Evolutionary conservation across 92 coral and sea anemone genomes (phyloP).

Genomic region (Zoanthus sansibaricus): DNA sequence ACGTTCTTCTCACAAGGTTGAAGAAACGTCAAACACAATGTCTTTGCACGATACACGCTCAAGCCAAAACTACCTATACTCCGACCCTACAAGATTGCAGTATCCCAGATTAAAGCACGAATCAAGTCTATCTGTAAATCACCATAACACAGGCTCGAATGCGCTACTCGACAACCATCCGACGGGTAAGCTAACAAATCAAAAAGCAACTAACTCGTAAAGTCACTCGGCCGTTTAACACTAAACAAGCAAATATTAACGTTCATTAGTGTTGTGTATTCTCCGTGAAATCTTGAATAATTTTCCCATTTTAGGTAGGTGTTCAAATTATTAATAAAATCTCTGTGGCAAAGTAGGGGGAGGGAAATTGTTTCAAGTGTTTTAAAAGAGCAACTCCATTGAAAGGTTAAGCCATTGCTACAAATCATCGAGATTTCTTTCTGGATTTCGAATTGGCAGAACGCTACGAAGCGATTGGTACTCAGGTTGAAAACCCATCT

Average conservation of each 20-base stretch:
- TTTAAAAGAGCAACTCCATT: slow-evolving; percentile 95
- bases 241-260: slow-evolving; percentile 48
- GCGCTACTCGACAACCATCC: slow-evolving; percentile 86
- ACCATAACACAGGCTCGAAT: slow-evolving; percentile 73
- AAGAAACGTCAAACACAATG: slow-evolving; percentile 87
- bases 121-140: slow-evolving; percentile 72
- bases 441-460: slow-evolving; percentile 53
- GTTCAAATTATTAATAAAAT: slow-evolving; percentile 96
- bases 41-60: slow-evolving; percentile 77
- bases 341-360: slow-evolving; percentile 97
- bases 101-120: slow-evolving; percentile 82
- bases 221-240: slow-evolving; percentile 34
- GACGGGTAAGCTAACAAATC: slow-evolving; percentile 70
- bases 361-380: slow-evolving; percentile 99
- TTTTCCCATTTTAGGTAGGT: slow-evolving; percentile 81
- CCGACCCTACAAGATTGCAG: slow-evolving; percentile 88
- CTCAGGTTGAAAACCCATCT: slow-evolving; percentile 3
- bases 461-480: slow-evolving; percentile 40
- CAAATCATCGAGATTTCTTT: slow-evolving; percentile 82
- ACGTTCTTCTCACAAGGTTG: slow-evolving; percentile 81
- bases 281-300: slow-evolving; percentile 82
- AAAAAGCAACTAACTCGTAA: slow-evolving; percentile 23
- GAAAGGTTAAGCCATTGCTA: slow-evolving; percentile 98
- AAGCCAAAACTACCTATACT: slow-evolving; percentile 74
- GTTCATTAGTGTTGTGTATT: slow-evolving; percentile 76